Evolutionary conservation across 2,888 invertebrate species (phyloP), one percentile per base, ranked within the genome.

Genomic region (Aspidiotus destructor): DNA sequence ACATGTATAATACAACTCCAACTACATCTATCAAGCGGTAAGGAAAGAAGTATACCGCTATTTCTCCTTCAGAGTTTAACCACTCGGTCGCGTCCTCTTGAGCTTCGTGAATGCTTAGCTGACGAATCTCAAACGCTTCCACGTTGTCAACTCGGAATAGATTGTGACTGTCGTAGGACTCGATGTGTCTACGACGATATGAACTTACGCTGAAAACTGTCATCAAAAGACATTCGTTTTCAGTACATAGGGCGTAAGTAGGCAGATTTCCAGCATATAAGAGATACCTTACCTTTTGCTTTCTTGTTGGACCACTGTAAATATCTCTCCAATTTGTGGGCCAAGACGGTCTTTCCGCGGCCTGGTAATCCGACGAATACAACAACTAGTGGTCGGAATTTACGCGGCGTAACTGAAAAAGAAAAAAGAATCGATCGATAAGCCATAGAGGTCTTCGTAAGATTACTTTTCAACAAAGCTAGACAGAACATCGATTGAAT

Each of bases 161-260:
- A 75, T 93, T 92, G 76, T 91, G 91, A 73, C 86, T 87, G 72
- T 85, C 86, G 77, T 91, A 92, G 68, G 86, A 81, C 71, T 88
- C 86, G 78, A 90, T 87, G 74, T 88, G 88, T 71, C 86, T 86
- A 67, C 93, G 84, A 16, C 93, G 83, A 78, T 94, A 95, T 75
- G 92, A 91, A 75, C 93, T 93, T 74, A 94, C 90, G 80, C 92
- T 90, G 81, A 95, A 92, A 71, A 93, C 95, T 94, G 81, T 8
- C 80, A 79, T 75, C 68, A 73, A 70, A 55, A 60, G 42, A 64
- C 52, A 69, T 40, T 28, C 28, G 28, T 3, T 28, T 10, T n/a
- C 40, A 60, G 28, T 41, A 41, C 60, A 11, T 3, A 6, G n/a
- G 61, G n/a, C 11, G 58, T 28, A 2, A 55, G 5, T 7, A 6